Evolutionary conservation across 1,140 invertebrate species (phyloP), one percentile per base, ranked within the genome.

Genomic region (Zaprionus camerounensis): DNA sequence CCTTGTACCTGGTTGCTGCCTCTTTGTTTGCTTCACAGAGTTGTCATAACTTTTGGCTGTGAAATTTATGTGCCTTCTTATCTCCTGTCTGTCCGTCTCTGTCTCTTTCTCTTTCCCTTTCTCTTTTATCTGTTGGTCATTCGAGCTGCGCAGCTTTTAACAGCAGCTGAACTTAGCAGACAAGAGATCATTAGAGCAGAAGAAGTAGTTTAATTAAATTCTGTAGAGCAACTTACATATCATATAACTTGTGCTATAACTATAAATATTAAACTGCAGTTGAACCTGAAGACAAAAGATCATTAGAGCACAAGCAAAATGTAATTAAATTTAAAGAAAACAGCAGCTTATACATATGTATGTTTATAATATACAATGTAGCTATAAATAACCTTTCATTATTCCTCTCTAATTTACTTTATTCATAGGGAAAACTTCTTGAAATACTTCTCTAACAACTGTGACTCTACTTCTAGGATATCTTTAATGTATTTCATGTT

Each of bases 11-110:
- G 36, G 36, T 15, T n/a, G 38, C 24, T 68, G 15, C 15, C 12
- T 55, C 38, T 57, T 61, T 74, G 55, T 49, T 74, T 64, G 59
- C 4, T 49, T 72, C 74, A 63, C 74, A 57, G 70, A 62, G 38
- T 72, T 76, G 74, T 76, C 74, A 76, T 76, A 76, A 76, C 70
- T 76, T 76, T 76, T 72, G 69, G 69, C 74, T 67, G 22, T 31
- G 34, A 57, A 76, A 76, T 76, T 76, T 76, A 76, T 76, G 70
- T 67, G 63, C 20, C 17, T 24, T 13, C 46, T 51, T 51, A 51
- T 51, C 46, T 11, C 2, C 2, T 49, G 46, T 17, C 46, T 24
- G 1, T 24, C n/a, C n/a, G n/a, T n/a, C n/a, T n/a, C n/a, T n/a
- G n/a, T n/a, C n/a, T n/a, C 46, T 12, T 0, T 12, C 17, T 24